These are phyloP conservation scores for Diadumene lineata DNA, from an alignment of 92 coral and sea anemone genomes.

Conservation along the genomic window DNA sequence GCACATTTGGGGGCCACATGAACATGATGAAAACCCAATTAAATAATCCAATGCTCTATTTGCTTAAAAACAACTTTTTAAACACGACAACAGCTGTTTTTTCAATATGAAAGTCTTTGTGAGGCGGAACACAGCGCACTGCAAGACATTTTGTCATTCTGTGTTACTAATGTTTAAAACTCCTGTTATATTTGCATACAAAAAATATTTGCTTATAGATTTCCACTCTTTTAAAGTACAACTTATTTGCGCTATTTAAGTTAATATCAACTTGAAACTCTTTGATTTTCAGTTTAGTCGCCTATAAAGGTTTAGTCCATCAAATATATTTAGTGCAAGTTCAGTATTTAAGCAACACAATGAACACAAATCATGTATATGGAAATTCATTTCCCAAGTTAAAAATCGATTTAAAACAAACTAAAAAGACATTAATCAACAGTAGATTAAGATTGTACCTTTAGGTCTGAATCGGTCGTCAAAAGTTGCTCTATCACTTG, in stretches of 20 bases:
- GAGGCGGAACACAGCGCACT: neutral
- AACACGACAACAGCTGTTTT: conserved; percentile 25
- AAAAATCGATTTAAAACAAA: conserved; percentile 32
- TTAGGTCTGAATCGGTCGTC: conserved; percentile 10
- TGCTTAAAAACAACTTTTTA: neutral
- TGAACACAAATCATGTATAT: conserved; percentile 4
- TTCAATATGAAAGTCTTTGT: neutral
- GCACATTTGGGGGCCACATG: conserved; percentile 1
- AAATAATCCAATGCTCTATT: neutral
- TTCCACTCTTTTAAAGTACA: neutral
- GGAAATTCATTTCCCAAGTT: conserved; percentile 16
- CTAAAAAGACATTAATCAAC: conserved; percentile 24
- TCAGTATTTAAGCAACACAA: conserved; percentile 13
- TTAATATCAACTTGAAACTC: too few relatives aligned
- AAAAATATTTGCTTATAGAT: neutral
- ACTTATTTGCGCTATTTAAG: neutral
- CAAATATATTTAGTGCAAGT: too few relatives aligned
- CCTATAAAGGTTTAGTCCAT: too few relatives aligned
- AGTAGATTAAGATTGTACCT: conserved; percentile 10
- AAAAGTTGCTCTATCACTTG: conserved; percentile 13
- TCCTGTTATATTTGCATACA: neutral
- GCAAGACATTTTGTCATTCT: neutral
- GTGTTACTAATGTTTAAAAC: conserved; percentile 22
- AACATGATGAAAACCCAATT: conserved; percentile 16
- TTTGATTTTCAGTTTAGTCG: too few relatives aligned